Conservation (phyloP, 1,140 invertebrate species). For the Drosophila rhopaloa region DNA sequence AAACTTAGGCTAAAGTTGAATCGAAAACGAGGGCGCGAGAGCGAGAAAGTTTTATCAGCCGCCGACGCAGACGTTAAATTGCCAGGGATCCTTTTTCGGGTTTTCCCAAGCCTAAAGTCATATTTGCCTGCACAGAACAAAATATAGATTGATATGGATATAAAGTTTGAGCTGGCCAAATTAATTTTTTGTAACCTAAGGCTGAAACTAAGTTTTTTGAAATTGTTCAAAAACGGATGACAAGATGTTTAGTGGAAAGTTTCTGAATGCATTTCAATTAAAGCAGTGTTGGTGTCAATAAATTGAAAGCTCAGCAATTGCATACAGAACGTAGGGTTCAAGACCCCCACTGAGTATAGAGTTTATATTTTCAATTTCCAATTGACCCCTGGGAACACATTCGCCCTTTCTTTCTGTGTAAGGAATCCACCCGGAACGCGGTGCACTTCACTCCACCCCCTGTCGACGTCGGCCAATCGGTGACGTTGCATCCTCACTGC, state of each 20-base stretch:
- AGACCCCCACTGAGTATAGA: no score
- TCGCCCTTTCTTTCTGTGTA: not conserved
- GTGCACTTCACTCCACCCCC: conserved; percentile 32
- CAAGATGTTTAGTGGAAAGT: no score
- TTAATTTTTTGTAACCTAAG: no score
- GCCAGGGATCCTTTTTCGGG: not conserved
- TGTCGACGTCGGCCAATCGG: conserved; percentile 54
- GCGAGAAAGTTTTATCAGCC: conserved; percentile 63
- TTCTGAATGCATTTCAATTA: no score
- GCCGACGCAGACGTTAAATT: conserved; percentile 22
- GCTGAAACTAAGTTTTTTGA: no score
- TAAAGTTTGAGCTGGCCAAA: no score
- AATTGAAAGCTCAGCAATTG: no score
- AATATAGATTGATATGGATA: not conserved
- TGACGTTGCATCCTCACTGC: conserved; percentile 63
- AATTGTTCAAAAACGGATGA: no score
- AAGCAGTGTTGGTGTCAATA: no score
- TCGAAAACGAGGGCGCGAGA: conserved; percentile 35
- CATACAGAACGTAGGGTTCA: no score
- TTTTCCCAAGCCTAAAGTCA: not conserved
- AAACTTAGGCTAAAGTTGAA: conserved; percentile 61
- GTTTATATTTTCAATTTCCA: no score
- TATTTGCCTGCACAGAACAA: conserved; percentile 1
- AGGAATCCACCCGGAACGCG: conserved; percentile 31
- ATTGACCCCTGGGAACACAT: no score